Evolutionary conservation across 2,888 invertebrate species (phyloP).

Genomic region (Sepioteuthis lessoniana): DNA sequence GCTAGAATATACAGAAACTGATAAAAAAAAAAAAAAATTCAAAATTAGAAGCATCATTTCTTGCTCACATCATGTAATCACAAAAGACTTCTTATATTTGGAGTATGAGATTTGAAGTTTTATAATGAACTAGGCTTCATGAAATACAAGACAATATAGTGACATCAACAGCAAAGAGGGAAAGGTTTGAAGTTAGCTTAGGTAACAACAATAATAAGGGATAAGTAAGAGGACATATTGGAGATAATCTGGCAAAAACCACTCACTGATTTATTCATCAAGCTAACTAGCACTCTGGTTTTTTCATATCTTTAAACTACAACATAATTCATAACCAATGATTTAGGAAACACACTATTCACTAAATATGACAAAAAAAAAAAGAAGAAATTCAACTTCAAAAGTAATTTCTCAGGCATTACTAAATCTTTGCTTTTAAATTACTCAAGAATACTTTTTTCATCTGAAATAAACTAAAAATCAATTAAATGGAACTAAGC

Average conservation of each 20-base stretch:
- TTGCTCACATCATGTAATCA: too few species aligned
- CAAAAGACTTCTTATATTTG: too few species aligned
- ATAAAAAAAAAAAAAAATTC: too few species aligned
- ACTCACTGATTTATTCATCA: not conserved
- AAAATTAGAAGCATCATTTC: too few species aligned
- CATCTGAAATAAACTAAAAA: too few species aligned
- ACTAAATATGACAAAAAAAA: not conserved
- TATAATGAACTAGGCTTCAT: not conserved
- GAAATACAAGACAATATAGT: not conserved
- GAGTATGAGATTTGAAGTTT: not conserved
- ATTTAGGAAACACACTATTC: not conserved
- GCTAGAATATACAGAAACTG: too few species aligned
- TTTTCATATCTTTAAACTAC: not conserved
- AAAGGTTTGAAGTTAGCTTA: not conserved
- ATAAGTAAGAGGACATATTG: not conserved
- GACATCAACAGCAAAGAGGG: not conserved
- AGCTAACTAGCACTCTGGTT: not conserved
- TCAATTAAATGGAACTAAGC: too few species aligned
- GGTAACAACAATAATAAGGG: not conserved
- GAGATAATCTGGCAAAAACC: not conserved
- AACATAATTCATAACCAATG: not conserved
- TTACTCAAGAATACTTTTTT: too few species aligned
- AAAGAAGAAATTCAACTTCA: not conserved
- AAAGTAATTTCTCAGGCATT: not conserved
- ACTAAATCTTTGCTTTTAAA: too few species aligned